Evolutionary conservation across 2,888 invertebrate species (phyloP).

Genomic region (Slavum lentiscoides): DNA sequence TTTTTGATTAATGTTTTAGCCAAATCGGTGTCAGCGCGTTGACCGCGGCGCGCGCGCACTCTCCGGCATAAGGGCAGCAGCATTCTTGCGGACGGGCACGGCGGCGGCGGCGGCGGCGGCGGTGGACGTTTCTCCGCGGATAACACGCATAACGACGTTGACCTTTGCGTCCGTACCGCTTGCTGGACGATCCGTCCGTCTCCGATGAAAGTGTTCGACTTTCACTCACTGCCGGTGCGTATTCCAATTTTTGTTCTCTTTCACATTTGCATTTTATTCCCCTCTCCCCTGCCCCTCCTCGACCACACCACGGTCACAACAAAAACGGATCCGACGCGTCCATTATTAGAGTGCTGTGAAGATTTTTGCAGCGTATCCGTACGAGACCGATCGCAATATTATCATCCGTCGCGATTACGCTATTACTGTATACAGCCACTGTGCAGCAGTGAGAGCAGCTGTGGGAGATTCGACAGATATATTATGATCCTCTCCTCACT

Average conservation of each 20-base stretch:
- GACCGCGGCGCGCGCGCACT: not conserved
- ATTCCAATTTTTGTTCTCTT: constrained; percentile 48
- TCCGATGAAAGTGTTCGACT: constrained; percentile 52
- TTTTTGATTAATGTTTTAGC: constrained; percentile 46
- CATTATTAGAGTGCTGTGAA: too few species aligned
- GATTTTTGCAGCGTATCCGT: too few species aligned
- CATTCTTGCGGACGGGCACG: constrained; percentile 48
- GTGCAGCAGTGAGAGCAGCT: too few species aligned
- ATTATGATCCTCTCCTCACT: too few species aligned
- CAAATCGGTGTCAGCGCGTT: constrained; percentile 46
- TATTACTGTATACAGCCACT: too few species aligned
- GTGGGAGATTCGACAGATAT: too few species aligned
- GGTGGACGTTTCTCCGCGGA: constrained; percentile 33
- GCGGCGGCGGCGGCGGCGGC: constrained; percentile 9
- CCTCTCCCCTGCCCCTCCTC: not conserved
- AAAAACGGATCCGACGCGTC: too few species aligned
- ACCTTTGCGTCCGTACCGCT: constrained; percentile 44
- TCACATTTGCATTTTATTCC: constrained; percentile 38
- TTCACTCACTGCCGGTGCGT: constrained; percentile 37
- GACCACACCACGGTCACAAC: too few species aligned
- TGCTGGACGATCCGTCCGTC: constrained; percentile 9
- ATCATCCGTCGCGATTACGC: too few species aligned
- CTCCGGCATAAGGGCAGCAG: constrained; percentile 30
- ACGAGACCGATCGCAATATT: too few species aligned
- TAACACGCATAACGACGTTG: constrained; percentile 43